Percentiles rank a stretch among this genome's conserved stretches.
Evolutionary conservation across 1,140 invertebrate species (phyloP).

Genomic region (Trichonephila inaurata): DNA sequence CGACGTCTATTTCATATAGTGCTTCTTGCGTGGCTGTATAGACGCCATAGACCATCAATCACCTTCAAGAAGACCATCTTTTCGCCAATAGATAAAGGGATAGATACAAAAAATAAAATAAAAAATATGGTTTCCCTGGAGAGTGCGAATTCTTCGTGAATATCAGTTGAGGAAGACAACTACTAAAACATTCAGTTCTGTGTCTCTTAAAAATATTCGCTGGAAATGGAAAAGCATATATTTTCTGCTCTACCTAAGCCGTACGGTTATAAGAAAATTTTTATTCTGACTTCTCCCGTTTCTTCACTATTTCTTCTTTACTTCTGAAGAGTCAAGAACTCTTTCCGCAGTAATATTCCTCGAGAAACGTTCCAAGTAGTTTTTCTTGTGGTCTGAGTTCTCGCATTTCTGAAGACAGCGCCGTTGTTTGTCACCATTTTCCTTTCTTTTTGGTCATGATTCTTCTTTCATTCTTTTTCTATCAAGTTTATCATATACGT

Average conservation of each 20-base stretch:
- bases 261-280: slow-evolving; percentile 69
- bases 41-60: slow-evolving; percentile 60
- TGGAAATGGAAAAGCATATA: slow-evolving; percentile 73
- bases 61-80: slow-evolving; percentile 72
- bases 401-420: slow-evolving; percentile 49
- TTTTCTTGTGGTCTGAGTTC: slow-evolving; percentile 56
- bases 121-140: slow-evolving; percentile 40
- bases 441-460: neutral
- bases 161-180: slow-evolving; percentile 74
- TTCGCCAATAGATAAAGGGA: slow-evolving; percentile 63
- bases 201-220: slow-evolving; percentile 68
- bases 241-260: slow-evolving; percentile 71
- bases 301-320: slow-evolving; percentile 52
- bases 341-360: slow-evolving; percentile 36
- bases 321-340: slow-evolving; percentile 24
- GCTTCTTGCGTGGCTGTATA: neutral
- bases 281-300: slow-evolving; percentile 59
- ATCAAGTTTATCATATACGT: neutral
- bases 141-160: slow-evolving; percentile 69
- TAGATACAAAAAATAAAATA: slow-evolving; percentile 35
- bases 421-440: slow-evolving; percentile 62
- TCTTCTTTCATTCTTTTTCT: neutral
- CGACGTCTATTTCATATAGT: slow-evolving; percentile 38
- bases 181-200: slow-evolving; percentile 74
- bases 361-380: slow-evolving; percentile 31